Evolutionary conservation across 2,113 vertebrate species (phyloP).

Genomic region (Scolopax mira): DNA sequence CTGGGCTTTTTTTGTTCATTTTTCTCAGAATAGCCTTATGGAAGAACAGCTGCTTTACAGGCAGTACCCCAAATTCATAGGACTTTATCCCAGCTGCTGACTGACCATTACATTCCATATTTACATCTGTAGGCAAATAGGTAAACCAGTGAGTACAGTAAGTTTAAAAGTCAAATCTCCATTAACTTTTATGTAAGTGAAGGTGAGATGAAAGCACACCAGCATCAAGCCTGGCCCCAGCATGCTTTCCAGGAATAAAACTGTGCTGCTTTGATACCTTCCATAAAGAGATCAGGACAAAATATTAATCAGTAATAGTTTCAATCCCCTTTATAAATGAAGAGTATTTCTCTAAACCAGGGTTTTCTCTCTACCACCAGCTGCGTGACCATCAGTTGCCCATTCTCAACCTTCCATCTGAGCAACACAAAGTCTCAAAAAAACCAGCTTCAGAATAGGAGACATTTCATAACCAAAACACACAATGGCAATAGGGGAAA

Average conservation of each 20-base stretch:
- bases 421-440: constrained; percentile 5
- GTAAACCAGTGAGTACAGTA: constrained; percentile 37
- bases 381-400: neutral
- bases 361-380: neutral
- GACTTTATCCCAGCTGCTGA: constrained; percentile 25
- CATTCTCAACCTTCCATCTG: neutral
- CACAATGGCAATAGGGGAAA: neutral
- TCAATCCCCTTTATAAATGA: neutral
- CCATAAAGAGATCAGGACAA: neutral
- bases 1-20: neutral
- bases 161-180: constrained; percentile 31
- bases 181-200: constrained; percentile 13
- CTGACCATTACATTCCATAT: constrained; percentile 36
- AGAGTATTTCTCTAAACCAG: neutral
- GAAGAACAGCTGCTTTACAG: constrained; percentile 39
- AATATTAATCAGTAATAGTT: neutral
- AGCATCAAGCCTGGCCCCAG: neutral
- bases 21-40: constrained; percentile 61
- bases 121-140: constrained; percentile 38
- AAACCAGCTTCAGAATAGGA: neutral
- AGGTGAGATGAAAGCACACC: neutral
- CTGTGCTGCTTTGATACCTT: neutral
- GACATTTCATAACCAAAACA: neutral
- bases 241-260: constrained; percentile 35
- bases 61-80: constrained; percentile 46